Evolutionary conservation across 2,113 vertebrate species (phyloP), one percentile per base, ranked within the genome.

Genomic region (Empidonax traillii): DNA sequence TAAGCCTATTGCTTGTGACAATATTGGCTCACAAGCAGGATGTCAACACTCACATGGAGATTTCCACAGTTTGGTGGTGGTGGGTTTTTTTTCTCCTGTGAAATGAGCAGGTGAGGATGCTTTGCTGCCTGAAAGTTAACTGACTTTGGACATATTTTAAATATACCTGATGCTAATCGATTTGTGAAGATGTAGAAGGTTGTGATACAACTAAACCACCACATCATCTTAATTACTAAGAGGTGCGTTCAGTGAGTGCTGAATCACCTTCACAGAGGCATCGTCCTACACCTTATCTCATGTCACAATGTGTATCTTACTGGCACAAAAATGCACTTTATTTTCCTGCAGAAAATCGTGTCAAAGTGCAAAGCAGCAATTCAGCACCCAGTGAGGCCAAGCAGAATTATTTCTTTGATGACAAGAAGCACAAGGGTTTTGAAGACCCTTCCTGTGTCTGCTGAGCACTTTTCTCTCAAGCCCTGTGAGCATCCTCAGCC

Each of bases 11-110:
- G 67, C 92, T 61, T 93, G 75, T 93, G 92, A 96, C 83, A 95
- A 94, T 96, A 96, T 93, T 51, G 17, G 71, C 30, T 89, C 80
- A 77, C 65, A 59, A 51, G 66, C 89, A 96, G 87, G 79, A 78
- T 89, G 90, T 84, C 59, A 93, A 96, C 59, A 84, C 0, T 12
- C 43, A 51, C 53, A 5, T 9, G 72, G 51, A 65, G 61, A 74
- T 37, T 77, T 87, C 14, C 14, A 67, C 82, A 94, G 88, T 93
- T 78, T 56, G 30, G 44, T 30, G 24, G 14, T 28, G 62, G 39
- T 12, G 39, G 39, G 8, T 0, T 27, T 31, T 28, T 77, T 85
- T 72, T 16, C 8, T 10, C 81, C 73, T 76, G 69, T 55, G 89
- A 90, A 90, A 75, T 5, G 20, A 51, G 81, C 80, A 92, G 96